Evolutionary conservation across 2,113 vertebrate genomes (phyloP), one percentile per base, ranked within the genome.

Genomic region (Tupaia chinensis): DNA sequence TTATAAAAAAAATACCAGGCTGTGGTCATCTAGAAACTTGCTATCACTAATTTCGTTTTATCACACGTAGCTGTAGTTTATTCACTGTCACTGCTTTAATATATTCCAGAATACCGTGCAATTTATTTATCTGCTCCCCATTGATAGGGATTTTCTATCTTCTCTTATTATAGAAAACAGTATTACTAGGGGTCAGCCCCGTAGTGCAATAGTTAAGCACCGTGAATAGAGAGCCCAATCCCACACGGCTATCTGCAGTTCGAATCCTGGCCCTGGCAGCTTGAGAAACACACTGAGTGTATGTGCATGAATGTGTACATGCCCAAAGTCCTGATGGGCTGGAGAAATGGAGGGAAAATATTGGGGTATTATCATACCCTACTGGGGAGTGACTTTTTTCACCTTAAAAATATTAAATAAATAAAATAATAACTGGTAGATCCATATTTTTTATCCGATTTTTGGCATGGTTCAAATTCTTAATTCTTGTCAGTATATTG

Each of bases 401-500:
- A 44, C 44, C 5, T 44, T 44, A 44, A 44, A 44, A 44, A 44
- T 44, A 44, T 44, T 44, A 44, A 44, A 44, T 44, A 44, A 44
- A 44, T 44, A 44, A 44, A 44, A 44, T 44, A 44, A 44, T 44
- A 44, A 44, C 4, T 74, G 9, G 12, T 22, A 63, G 20, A 79
- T 53, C 60, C 27, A 11, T 32, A 72, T 74, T 70, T n/a, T n/a
- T 12, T 84, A 44, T 44, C n/a, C 20, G 20, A 44, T 3, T 82
- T 66, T 69, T 4, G n/a, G 13, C 32, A 6, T 60, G 27, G 17
- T 84, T 92, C 84, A 54, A 73, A 74, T 86, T 84, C 29, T 83
- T 92, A 85, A 81, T 65, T 93, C 68, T 83, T 66, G 7, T 11
- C 68, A 77, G 74, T 78, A 87, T 77, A 61, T 80, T 77, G 80